phyloP scores from a whole-genome alignment of 2,888 invertebrate species.

The Diarsia rubi region DNA sequence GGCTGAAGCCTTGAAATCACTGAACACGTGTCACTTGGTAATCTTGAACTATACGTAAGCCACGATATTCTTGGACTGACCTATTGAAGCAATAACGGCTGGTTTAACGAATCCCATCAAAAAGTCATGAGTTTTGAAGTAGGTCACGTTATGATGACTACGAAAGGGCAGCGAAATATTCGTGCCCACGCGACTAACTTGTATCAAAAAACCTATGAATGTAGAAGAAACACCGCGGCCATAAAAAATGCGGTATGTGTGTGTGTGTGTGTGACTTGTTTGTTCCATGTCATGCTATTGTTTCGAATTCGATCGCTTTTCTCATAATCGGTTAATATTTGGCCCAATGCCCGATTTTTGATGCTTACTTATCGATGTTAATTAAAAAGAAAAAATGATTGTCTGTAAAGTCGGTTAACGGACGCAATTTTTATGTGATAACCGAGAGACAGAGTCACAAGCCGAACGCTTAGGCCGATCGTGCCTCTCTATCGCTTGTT shows the following conservation, averaged over 20 bases:
- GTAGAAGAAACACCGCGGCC: conserved; percentile 21
- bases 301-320: conserved; percentile 6
- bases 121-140: conserved; percentile 41
- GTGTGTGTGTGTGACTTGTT: not conserved
- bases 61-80: not conserved
- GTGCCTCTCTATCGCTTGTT: too few relatives aligned
- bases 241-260: not conserved
- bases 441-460: too few relatives aligned
- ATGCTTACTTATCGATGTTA: not conserved
- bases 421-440: too few relatives aligned
- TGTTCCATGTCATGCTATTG: not conserved
- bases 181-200: conserved; percentile 38
- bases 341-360: not conserved
- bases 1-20: not conserved
- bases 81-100: conserved; percentile 1
- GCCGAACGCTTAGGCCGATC: too few relatives aligned
- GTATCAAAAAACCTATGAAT: conserved; percentile 49
- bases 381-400: too few relatives aligned
- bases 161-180: conserved; percentile 46
- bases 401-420: too few relatives aligned
- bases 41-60: not conserved
- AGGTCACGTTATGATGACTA: conserved; percentile 42
- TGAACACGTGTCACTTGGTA: not conserved
- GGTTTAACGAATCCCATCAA: conserved; percentile 19
- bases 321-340: conserved; percentile 10